phyloP scores from a whole-genome alignment of 2,888 invertebrate species.

The Trichogramma dendrolimi region DNA sequence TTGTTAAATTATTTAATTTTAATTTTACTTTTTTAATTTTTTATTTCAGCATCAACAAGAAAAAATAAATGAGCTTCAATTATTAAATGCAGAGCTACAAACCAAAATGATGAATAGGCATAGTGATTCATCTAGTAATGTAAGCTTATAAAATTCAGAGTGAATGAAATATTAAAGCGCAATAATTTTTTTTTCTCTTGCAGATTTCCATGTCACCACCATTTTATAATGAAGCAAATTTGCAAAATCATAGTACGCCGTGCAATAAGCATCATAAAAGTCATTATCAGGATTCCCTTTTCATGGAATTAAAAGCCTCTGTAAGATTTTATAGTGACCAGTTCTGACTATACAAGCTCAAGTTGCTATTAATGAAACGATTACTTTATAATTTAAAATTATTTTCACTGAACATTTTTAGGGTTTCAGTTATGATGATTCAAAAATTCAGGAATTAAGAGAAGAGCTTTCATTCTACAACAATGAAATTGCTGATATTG shows the following conservation, averaged over 20 bases:
- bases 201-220: conserved; percentile 32
- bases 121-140: conserved; percentile 15
- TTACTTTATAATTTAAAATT: background rate
- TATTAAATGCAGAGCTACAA: conserved; percentile 29
- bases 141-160: conserved; percentile 2
- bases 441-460: conserved; percentile 31
- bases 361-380: background rate
- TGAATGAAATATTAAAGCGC: too few relatives aligned
- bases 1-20: background rate
- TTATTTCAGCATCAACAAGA: conserved; percentile 29
- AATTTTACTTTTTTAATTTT: conserved; percentile 3
- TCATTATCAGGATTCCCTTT: conserved; percentile 32
- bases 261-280: conserved; percentile 16
- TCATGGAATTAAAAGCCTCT: conserved; percentile 36
- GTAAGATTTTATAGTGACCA: conserved; percentile 27
- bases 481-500: conserved; percentile 29
- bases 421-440: conserved; percentile 34
- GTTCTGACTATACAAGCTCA: background rate
- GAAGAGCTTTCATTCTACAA: conserved; percentile 33
- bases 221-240: conserved; percentile 20
- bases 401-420: conserved; percentile 19
- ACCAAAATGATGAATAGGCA: conserved; percentile 14
- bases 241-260: conserved; percentile 30
- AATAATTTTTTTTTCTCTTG: conserved; percentile 4
- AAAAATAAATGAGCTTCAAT: conserved; percentile 32